phyloP scores from a whole-genome alignment of 2,113 vertebrate genomes.

The Prochilodus magdalenae region DNA sequence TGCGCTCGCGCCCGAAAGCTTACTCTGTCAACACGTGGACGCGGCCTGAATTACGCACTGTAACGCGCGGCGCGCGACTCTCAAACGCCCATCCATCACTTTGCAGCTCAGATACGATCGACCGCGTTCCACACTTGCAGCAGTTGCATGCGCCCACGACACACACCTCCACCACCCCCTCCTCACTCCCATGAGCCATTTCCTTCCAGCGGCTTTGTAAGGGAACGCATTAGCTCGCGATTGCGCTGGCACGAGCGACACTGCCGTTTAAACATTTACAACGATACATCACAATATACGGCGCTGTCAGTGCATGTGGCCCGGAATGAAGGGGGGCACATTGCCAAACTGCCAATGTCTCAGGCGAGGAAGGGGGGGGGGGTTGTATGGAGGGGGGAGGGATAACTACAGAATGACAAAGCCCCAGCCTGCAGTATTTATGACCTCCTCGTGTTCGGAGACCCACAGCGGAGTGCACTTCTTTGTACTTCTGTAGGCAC shows the following conservation, averaged over 20 bases:
- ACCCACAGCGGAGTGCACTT: conserved; percentile 71
- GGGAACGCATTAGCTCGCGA: conserved; percentile 67
- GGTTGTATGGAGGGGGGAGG: too few relatives aligned
- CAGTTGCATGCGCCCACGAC: not conserved
- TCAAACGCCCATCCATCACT: conserved; percentile 57
- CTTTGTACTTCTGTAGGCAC: conserved; percentile 71
- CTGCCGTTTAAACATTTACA: conserved; percentile 78
- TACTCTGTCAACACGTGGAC: conserved; percentile 66
- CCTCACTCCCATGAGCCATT: conserved; percentile 41
- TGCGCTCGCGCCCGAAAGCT: conserved; percentile 64
- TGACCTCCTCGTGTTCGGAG: conserved; percentile 48
- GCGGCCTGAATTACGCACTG: conserved; percentile 69
- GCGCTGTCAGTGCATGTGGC: conserved; percentile 63
- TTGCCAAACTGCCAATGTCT: conserved; percentile 67
- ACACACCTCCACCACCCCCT: not conserved
- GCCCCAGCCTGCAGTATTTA: conserved; percentile 76
- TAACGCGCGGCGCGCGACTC: conserved; percentile 54
- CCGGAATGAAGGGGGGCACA: conserved; percentile 54
- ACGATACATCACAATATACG: conserved; percentile 71
- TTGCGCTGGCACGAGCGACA: conserved; percentile 60
- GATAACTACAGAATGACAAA: conserved; percentile 75
- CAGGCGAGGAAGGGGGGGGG: conserved; percentile 58
- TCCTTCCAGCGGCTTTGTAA: conserved; percentile 46
- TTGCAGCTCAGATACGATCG: conserved; percentile 48
- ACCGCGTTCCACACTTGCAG: conserved; percentile 28